Percentiles rank a stretch among this genome's conserved stretches.
These are phyloP conservation scores for Cerastis rubricosa DNA, from an alignment of 2,888 invertebrate species.

Conservation along the genomic window DNA sequence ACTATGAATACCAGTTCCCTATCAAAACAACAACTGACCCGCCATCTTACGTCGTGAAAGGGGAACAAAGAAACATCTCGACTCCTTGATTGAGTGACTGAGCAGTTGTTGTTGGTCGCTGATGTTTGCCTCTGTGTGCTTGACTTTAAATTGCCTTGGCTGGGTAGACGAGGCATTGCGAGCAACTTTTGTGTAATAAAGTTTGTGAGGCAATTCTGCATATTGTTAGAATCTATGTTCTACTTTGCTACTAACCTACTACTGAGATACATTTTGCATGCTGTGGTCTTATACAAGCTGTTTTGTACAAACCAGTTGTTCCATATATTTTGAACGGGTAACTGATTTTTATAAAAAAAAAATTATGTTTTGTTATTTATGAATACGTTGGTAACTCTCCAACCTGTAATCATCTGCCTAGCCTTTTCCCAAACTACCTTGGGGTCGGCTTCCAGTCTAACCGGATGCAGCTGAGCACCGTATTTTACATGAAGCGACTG, in stretches of 20 bases:
- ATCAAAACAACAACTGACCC: slow-evolving; percentile 35
- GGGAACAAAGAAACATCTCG: slow-evolving; percentile 59
- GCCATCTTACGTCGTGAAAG: slow-evolving; percentile 27
- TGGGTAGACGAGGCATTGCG: slow-evolving; percentile 29
- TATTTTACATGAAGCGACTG: too few relatives aligned
- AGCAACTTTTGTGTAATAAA: slow-evolving; percentile 12
- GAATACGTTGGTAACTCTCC: too few relatives aligned
- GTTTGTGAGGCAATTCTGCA: background rate
- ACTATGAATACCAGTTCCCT: slow-evolving; percentile 8
- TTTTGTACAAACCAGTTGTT: background rate
- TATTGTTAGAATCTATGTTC: background rate
- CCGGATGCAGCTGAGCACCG: too few relatives aligned
- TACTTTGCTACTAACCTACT: background rate
- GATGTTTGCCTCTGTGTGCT: slow-evolving; percentile 58
- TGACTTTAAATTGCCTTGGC: slow-evolving; percentile 61
- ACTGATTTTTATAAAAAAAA: too few relatives aligned
- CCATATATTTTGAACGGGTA: too few relatives aligned
- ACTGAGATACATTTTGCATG: background rate
- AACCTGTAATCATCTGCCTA: too few relatives aligned
- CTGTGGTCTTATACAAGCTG: background rate
- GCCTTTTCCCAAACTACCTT: too few relatives aligned
- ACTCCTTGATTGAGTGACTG: slow-evolving; percentile 63
- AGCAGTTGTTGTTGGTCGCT: slow-evolving; percentile 57
- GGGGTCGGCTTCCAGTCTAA: too few relatives aligned
- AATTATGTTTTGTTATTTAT: too few relatives aligned